Evolutionary conservation across 2,888 invertebrate species (phyloP).

Genomic region (Synanthedon myopaeformis): DNA sequence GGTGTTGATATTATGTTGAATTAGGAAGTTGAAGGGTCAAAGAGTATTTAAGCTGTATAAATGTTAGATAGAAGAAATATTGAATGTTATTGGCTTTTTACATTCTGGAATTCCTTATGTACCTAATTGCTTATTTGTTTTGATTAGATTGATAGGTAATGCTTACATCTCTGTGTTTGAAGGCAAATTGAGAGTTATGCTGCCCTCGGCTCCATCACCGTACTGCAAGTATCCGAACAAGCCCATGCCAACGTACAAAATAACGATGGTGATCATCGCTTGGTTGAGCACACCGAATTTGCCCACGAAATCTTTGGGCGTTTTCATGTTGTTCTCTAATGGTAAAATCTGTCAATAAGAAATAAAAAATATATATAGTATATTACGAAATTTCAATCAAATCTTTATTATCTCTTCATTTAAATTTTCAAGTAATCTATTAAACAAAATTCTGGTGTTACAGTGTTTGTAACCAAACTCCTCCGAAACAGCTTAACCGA

Average conservation of each 20-base stretch:
- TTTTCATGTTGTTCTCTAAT: constrained; percentile 94
- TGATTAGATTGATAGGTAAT: no score
- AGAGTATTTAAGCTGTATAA: no score
- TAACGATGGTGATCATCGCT: constrained; percentile 83
- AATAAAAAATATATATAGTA: neutral
- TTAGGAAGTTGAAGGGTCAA: no score
- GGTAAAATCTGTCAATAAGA: constrained; percentile 79
- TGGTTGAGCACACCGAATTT: constrained; percentile 86
- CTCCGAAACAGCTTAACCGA: no score
- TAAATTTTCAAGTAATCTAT: no score
- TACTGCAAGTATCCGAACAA: constrained; percentile 92
- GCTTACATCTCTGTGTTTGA: constrained; percentile 72
- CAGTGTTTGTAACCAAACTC: no score
- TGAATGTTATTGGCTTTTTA: no score
- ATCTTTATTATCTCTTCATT: neutral
- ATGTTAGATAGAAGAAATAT: no score
- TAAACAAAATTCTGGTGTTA: no score
- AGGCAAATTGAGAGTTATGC: constrained; percentile 89
- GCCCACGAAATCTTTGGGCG: constrained; percentile 83
- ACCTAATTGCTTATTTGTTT: no score
- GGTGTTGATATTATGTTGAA: no score
- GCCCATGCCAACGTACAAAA: constrained; percentile 89
- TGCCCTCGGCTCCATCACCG: constrained; percentile 78
- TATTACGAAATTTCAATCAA: neutral
- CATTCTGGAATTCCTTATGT: no score